A percentile compares a stretch with the other conserved stretches of the same genome.
Evolutionary conservation across 2,888 invertebrate species (phyloP).

Genomic region (Callyntrura guangdongensis): DNA sequence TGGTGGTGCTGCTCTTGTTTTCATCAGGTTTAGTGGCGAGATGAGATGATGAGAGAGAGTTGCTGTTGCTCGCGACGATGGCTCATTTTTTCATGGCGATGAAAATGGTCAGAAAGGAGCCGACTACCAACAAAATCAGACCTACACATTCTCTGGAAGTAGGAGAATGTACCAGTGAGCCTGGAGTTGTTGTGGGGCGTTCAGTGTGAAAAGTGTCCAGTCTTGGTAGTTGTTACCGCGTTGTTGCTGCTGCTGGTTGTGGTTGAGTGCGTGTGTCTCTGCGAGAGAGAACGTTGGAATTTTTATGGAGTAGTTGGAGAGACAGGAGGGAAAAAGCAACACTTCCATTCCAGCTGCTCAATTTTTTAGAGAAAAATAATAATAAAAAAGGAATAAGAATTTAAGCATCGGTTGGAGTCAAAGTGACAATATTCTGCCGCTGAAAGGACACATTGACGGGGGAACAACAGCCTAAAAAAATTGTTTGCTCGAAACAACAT

Average conservation of each 20-base stretch:
- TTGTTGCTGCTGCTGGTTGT: slow-evolving; percentile 19
- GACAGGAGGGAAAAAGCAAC: not conserved
- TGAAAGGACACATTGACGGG: no score
- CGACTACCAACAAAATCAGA: slow-evolving; percentile 40
- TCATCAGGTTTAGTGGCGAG: not conserved
- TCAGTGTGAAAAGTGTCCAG: not conserved
- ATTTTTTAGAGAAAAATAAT: not conserved
- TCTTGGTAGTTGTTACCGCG: slow-evolving; percentile 9
- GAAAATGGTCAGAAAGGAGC: slow-evolving; percentile 45
- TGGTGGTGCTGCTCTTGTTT: not conserved
- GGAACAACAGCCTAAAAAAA: no score
- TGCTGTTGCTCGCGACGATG: not conserved
- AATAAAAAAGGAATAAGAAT: not conserved
- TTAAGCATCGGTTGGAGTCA: no score
- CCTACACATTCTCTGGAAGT: not conserved
- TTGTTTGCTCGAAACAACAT: no score
- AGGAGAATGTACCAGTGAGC: slow-evolving; percentile 5
- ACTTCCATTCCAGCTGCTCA: slow-evolving; percentile 5
- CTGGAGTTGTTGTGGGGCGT: not conserved
- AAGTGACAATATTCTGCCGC: no score
- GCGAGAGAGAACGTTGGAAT: not conserved
- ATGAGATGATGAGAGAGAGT: not conserved
- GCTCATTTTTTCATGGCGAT: slow-evolving; percentile 17
- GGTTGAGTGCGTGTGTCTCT: not conserved
- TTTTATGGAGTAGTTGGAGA: not conserved